A percentile compares a stretch with the other conserved stretches of the same genome.
Conservation (phyloP, 2,888 invertebrate genomes). For the Microctonus brassicae region DNA sequence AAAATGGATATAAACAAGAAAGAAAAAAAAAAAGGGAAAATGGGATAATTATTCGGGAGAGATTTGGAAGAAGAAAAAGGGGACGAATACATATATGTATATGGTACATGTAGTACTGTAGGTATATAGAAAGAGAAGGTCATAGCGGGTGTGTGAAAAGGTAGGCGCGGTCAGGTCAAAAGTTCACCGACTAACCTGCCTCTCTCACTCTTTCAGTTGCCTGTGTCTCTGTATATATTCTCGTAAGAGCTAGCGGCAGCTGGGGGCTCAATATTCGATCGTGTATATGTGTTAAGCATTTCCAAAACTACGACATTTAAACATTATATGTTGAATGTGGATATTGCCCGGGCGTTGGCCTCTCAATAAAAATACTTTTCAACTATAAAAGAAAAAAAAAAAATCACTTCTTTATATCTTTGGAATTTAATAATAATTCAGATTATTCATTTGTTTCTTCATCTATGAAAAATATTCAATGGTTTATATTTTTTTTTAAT, state of each 20-base stretch:
- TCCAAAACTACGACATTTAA: neutral
- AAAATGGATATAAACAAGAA: neutral
- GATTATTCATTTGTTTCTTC: too few relatives aligned
- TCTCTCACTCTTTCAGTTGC: neutral
- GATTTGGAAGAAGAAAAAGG: slow-evolving; percentile 12
- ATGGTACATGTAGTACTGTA: neutral
- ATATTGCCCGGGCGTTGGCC: neutral
- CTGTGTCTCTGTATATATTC: neutral
- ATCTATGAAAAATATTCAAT: too few relatives aligned
- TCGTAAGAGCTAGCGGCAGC: slow-evolving; percentile 28
- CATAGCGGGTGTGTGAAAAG: slow-evolving; percentile 33
- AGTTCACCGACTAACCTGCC: slow-evolving; percentile 52
- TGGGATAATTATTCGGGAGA: neutral
- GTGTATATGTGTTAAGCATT: neutral
- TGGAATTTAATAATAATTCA: too few relatives aligned
- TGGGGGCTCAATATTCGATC: slow-evolving; percentile 43
- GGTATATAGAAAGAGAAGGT: slow-evolving; percentile 33
- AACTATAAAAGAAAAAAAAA: slow-evolving; percentile 30
- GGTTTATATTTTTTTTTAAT: too few relatives aligned
- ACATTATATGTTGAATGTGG: neutral
- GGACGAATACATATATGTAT: neutral
- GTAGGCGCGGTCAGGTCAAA: slow-evolving; percentile 49
- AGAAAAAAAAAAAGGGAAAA: neutral
- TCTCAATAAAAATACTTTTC: neutral
- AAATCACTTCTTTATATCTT: neutral